A percentile compares a stretch with the other conserved stretches of the same genome.
phyloP scores from a whole-genome alignment of 2,888 invertebrate genomes.

The Drosophila infuscata region DNA sequence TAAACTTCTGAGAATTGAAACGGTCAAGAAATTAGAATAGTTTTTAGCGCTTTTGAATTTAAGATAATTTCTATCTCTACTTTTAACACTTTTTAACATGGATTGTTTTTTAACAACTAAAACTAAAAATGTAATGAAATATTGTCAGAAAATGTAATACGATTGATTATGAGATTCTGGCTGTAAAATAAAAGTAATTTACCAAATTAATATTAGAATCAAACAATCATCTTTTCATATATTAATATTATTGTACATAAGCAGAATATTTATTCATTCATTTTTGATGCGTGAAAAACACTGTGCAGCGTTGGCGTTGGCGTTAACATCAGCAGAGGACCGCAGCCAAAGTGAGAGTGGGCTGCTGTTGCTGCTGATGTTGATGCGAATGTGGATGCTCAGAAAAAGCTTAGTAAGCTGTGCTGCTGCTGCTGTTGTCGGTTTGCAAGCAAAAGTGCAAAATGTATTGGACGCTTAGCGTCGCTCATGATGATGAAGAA shows the following conservation, averaged over 20 bases:
- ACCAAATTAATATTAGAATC: not conserved
- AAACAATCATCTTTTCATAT: not conserved
- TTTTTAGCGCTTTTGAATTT: not conserved
- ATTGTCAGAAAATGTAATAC: not conserved
- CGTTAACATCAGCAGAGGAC: slow-evolving; percentile 46
- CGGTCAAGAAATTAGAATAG: not conserved
- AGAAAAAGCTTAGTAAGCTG: slow-evolving; percentile 76
- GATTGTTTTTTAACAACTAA: not conserved
- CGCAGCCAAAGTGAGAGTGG: slow-evolving; percentile 55
- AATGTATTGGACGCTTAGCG: slow-evolving; percentile 48
- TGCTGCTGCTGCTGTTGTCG: slow-evolving; percentile 54
- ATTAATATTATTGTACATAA: not conserved
- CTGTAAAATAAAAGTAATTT: not conserved
- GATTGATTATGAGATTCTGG: not conserved
- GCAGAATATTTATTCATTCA: not conserved
- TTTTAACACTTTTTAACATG: not conserved
- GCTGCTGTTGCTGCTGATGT: slow-evolving; percentile 38
- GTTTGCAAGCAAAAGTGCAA: slow-evolving; percentile 71
- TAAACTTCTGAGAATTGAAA: not conserved
- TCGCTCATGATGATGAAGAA: slow-evolving; percentile 44
- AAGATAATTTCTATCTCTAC: not conserved
- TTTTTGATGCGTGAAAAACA: slow-evolving; percentile 24
- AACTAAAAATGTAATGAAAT: not conserved
- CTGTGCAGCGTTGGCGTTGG: slow-evolving; percentile 51
- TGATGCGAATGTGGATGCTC: slow-evolving; percentile 62